A percentile compares a stretch with the other conserved stretches of the same genome.
These are phyloP conservation scores for Andrena chrysosceles DNA, from an alignment of 2,888 invertebrate species.

Conservation along the genomic window DNA sequence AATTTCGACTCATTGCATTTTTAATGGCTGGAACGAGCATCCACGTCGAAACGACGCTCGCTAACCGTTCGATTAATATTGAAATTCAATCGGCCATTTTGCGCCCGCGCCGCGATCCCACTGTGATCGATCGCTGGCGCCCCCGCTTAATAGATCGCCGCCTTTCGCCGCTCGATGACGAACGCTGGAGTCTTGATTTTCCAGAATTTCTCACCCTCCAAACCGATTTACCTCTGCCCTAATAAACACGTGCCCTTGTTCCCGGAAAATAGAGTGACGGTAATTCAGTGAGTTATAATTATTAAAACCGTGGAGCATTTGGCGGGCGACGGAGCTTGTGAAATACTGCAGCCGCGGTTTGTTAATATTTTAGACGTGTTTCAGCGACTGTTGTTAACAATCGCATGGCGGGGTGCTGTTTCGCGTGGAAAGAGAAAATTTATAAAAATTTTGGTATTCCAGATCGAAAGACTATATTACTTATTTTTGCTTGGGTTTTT, in stretches of 20 bases:
- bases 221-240: not conserved
- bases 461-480: no score
- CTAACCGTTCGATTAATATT: constrained; percentile 54
- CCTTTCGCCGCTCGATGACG: not conserved
- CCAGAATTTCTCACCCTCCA: not conserved
- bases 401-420: no score
- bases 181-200: not conserved
- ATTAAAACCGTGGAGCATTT: not conserved
- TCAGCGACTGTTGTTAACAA: no score
- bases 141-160: constrained; percentile 12
- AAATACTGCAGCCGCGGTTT: no score
- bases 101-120: constrained; percentile 17
- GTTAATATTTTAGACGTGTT: no score
- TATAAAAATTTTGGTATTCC: no score
- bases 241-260: not conserved
- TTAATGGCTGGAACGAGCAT: constrained; percentile 45
- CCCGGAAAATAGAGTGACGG: not conserved
- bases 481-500: no score
- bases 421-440: no score
- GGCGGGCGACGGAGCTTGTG: no score
- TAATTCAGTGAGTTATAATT: constrained; percentile 9
- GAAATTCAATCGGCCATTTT: constrained; percentile 57
- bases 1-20: constrained; percentile 51
- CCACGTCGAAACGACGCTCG: constrained; percentile 17
- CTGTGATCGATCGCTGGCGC: constrained; percentile 13